Percentiles rank a stretch among this genome's conserved stretches.
phyloP scores from a whole-genome alignment of 2,888 invertebrate genomes.

The Drosophila paramelanica region DNA sequence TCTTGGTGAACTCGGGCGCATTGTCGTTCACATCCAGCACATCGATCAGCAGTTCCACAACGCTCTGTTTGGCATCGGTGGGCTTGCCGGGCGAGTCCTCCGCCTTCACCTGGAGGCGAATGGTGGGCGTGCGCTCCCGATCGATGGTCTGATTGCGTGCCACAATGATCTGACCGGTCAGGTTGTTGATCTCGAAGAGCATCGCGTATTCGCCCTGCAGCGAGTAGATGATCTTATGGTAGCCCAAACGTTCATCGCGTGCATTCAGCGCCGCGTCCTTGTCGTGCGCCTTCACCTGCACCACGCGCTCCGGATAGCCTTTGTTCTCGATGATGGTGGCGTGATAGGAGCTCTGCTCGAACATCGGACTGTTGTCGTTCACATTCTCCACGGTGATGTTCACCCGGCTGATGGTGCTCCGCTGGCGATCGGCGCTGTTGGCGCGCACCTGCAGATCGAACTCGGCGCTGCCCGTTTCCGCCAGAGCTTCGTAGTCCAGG shows the following conservation, averaged over 20 bases:
- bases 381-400: conserved; percentile 90
- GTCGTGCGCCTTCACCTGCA: conserved; percentile 90
- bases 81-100: conserved; percentile 90
- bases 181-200: conserved; percentile 89
- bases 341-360: conserved; percentile 89
- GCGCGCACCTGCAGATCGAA: conserved; percentile 87
- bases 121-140: conserved; percentile 89
- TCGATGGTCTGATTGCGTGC: conserved; percentile 89
- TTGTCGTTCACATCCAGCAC: conserved; percentile 93
- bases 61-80: conserved; percentile 88
- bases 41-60: conserved; percentile 88
- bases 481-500: conserved; percentile 91
- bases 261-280: conserved; percentile 88
- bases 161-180: conserved; percentile 89
- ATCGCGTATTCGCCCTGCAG: conserved; percentile 91
- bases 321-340: conserved; percentile 90
- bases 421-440: conserved; percentile 82
- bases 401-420: conserved; percentile 89
- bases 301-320: conserved; percentile 88
- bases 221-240: conserved; percentile 89
- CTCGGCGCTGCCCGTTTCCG: conserved; percentile 81
- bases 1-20: conserved; percentile 88
- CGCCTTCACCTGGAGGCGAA: conserved; percentile 90
- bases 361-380: conserved; percentile 92
- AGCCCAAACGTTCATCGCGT: conserved; percentile 87